phyloP scores from a whole-genome alignment of 1,140 invertebrate genomes.

The Ceratina australensis region DNA sequence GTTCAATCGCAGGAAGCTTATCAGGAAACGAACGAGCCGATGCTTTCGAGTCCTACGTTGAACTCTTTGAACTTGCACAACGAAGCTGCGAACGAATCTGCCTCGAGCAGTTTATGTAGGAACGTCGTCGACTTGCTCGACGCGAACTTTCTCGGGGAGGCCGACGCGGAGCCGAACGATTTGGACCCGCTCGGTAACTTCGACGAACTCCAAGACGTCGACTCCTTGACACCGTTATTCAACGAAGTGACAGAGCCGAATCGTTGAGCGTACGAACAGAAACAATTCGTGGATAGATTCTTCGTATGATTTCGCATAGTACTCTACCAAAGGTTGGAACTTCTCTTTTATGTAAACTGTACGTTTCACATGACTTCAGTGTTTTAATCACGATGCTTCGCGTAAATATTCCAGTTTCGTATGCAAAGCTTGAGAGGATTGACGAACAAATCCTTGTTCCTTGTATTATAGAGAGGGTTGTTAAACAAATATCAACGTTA shows the following conservation, averaged over 20 bases:
- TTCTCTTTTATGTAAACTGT: slow-evolving; percentile 21
- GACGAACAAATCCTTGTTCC: slow-evolving; percentile 26
- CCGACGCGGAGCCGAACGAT: slow-evolving; percentile 71
- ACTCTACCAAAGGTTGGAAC: slow-evolving; percentile 46
- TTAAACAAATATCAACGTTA: not conserved
- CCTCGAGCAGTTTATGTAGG: slow-evolving; percentile 61
- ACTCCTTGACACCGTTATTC: slow-evolving; percentile 75
- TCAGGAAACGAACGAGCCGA: slow-evolving; percentile 73
- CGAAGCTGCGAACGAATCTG: slow-evolving; percentile 44
- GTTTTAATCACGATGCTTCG: slow-evolving; percentile 23
- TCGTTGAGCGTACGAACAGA: slow-evolving; percentile 62
- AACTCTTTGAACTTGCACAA: slow-evolving; percentile 73
- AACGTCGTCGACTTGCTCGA: slow-evolving; percentile 76
- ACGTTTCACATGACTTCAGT: slow-evolving; percentile 19
- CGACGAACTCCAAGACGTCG: slow-evolving; percentile 76
- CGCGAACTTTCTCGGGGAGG: slow-evolving; percentile 69
- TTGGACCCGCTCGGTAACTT: slow-evolving; percentile 75
- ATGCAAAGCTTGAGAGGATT: slow-evolving; percentile 33
- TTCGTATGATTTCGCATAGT: slow-evolving; percentile 42
- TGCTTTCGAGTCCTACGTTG: slow-evolving; percentile 76
- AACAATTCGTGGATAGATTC: slow-evolving; percentile 29
- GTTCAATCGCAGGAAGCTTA: slow-evolving; percentile 67
- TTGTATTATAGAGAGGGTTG: slow-evolving; percentile 2
- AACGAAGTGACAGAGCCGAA: slow-evolving; percentile 77
- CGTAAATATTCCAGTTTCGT: slow-evolving; percentile 37